Base-by-base conservation (phyloP, 2,888 invertebrate genomes). In the Gari tellinella region DNA sequence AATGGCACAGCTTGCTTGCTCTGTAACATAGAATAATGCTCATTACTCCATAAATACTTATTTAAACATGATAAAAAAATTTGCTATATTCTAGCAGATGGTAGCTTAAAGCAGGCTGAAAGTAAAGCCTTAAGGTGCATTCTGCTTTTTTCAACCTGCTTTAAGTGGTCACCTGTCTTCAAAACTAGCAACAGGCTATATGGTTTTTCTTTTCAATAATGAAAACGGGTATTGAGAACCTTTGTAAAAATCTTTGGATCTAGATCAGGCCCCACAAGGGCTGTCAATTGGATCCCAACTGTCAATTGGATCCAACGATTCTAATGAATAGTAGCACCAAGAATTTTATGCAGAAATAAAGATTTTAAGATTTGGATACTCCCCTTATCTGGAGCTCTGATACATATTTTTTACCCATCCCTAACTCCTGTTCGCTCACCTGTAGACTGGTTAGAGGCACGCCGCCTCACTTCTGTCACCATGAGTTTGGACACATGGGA, bases 1-100 rank as follows among this genome's bases (percentile, higher is more conserved):
- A 87, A 99, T 99, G 19, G 98, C 97, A 93, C 96, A 96, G 88
- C 99, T 98, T 40, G 99, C 99, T 62, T 97, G 96, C 92, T 97
- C 98, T 43, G 97, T 95, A 87, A 87, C 48, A 55, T 51, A 17
- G 52, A 56, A 31, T 10, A 31, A 43, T 43, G 15, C 4, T 15
- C 5, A 43, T 43, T 3, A 43, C 43, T 5, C 14, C 19, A 43
- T 43, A 43, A 19, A 43, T 17, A 43, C 7, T 15, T 17, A 43
- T 8, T 43, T 43, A 12, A 40, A 40, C 10, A 15, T 40, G 10
- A 40, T 40, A 40, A 15, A 15, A 8, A n/a, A n/a, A n/a, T n/a
- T n/a, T n/a, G n/a, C n/a, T n/a, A n/a, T n/a, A n/a, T n/a, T n/a
- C n/a, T n/a, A n/a, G n/a, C n/a, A n/a, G n/a, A n/a, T n/a, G n/a